These are phyloP conservation scores for Acanthopagrus latus DNA, from an alignment of 2,797 vertebrate species.

Conservation along the genomic window DNA sequence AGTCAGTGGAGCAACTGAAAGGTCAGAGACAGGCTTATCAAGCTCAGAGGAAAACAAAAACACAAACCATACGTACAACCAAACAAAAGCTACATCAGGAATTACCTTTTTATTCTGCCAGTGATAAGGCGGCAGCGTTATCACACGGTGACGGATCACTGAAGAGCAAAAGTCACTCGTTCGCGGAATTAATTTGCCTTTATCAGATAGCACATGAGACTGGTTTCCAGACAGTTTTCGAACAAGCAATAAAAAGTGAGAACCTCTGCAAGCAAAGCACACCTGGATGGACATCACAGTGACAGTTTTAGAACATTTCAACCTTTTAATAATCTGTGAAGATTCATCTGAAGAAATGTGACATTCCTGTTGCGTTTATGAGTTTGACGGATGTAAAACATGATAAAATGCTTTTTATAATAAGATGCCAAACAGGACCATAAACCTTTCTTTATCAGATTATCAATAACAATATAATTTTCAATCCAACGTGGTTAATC, in stretches of 20 bases:
- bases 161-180: background rate
- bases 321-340: background rate
- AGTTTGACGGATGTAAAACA: slow-evolving; percentile 2
- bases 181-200: background rate
- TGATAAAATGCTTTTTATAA: background rate
- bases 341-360: background rate
- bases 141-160: slow-evolving; percentile 8
- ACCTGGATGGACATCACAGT: no score
- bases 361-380: background rate
- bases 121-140: background rate
- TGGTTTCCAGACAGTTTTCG: background rate
- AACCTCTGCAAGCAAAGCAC: no score
- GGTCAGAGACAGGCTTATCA: background rate
- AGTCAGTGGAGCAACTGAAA: slow-evolving; percentile 10
- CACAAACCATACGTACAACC: background rate
- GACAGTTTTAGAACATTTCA: background rate
- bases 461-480: no score
- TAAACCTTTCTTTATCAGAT: no score
- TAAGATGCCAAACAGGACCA: no score
- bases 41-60: background rate
- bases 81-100: background rate
- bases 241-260: background rate
- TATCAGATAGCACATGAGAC: slow-evolving; percentile 4
- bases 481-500: no score
- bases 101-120: background rate